phyloP scores from a whole-genome alignment of 2,797 vertebrate species.

The Stomatorhinus walkeri region DNA sequence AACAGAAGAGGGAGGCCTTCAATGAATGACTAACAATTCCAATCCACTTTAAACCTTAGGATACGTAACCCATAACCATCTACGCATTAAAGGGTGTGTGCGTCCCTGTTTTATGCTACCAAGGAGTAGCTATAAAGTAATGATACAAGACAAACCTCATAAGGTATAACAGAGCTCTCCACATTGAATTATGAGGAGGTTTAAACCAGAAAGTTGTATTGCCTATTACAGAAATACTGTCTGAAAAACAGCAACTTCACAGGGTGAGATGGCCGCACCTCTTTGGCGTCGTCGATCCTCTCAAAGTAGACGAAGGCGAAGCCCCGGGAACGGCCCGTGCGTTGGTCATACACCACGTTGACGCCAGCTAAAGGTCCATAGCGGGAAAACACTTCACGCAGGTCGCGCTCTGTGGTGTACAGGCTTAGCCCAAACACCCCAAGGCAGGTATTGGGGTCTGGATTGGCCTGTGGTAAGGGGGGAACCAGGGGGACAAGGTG shows the following conservation, averaged over 20 bases:
- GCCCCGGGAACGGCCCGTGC: constrained; percentile 82
- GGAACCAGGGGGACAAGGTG: neutral
- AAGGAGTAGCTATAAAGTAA: neutral
- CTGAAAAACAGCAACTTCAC: neutral
- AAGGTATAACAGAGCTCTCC: neutral
- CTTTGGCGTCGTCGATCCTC: constrained; percentile 85
- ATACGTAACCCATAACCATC: neutral
- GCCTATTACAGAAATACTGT: neutral
- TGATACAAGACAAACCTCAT: neutral
- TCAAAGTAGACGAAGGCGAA: constrained; percentile 93
- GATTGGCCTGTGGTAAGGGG: constrained; percentile 71
- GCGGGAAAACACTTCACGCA: constrained; percentile 86
- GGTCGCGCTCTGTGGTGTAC: constrained; percentile 86
- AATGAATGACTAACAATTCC: neutral
- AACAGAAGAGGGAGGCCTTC: neutral
- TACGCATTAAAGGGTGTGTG: neutral
- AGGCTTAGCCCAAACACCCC: constrained; percentile 90
- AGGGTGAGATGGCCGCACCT: constrained; percentile 56
- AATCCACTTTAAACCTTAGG: neutral
- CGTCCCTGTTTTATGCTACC: neutral
- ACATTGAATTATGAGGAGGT: neutral
- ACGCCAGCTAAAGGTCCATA: constrained; percentile 82
- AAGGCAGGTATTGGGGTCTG: constrained; percentile 84
- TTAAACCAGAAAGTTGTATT: too few relatives aligned
- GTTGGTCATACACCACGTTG: constrained; percentile 89